Percentiles rank a stretch among this genome's conserved stretches.
Conservation (phyloP, 2,797 vertebrate genomes). For the Odontamblyopus rebecca region DNA sequence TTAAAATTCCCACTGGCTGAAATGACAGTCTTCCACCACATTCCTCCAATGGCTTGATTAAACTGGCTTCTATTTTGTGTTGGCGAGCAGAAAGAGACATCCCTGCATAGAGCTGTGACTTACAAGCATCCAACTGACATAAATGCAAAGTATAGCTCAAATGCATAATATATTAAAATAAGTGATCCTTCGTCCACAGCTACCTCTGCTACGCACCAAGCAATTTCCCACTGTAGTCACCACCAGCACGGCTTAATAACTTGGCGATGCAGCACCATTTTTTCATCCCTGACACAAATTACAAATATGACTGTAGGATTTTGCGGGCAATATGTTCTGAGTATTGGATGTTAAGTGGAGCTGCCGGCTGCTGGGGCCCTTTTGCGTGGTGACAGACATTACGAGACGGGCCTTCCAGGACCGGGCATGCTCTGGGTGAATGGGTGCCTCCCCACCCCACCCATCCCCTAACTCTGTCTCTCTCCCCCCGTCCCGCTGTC, state of each 20-base stretch:
- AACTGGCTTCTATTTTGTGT: not conserved
- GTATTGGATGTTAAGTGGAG: constrained; percentile 13
- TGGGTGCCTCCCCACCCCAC: constrained; percentile 11
- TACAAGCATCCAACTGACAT: constrained; percentile 1
- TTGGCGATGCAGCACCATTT: constrained; percentile 9
- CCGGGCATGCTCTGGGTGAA: constrained; percentile 44
- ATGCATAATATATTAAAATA: constrained; percentile 16
- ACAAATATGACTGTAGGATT: constrained; percentile 14
- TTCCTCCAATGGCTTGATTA: not conserved
- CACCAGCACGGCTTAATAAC: constrained; percentile 1
- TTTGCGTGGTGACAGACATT: constrained; percentile 45
- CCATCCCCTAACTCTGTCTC: constrained; percentile 1
- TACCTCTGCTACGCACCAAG: not conserved
- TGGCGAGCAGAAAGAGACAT: not conserved
- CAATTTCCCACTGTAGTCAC: not conserved
- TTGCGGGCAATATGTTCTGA: constrained; percentile 24
- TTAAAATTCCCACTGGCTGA: not conserved
- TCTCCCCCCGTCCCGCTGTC: constrained; percentile 26
- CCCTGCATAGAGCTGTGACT: not conserved
- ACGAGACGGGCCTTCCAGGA: constrained; percentile 44
- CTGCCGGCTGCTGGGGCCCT: constrained; percentile 27
- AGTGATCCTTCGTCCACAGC: not conserved
- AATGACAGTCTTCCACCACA: not conserved
- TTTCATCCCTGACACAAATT: constrained; percentile 11
- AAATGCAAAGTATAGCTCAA: constrained; percentile 2